Base-by-base conservation (phyloP, 2,113 vertebrate genomes). In the Amblyopsis rosae region DNA sequence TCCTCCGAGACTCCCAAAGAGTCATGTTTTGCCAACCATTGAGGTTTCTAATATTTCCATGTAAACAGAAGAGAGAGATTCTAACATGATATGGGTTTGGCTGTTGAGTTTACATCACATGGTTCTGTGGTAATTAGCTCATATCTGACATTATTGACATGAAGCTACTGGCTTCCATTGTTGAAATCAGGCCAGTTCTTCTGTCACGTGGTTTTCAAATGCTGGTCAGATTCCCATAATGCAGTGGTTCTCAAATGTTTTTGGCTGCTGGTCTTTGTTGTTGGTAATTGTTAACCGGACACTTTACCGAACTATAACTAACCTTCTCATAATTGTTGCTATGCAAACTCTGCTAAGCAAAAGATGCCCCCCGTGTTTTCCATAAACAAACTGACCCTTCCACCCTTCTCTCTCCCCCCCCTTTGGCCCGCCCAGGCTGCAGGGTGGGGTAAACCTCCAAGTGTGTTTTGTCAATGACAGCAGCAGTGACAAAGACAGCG, bases 391-490 rank as follows among this genome's bases (percentile, higher is more conserved):
- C 6, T 9, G 50, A 53, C n/a, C 62, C 41, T 50, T 65, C 4
- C 41, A 6, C 53, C 6, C 55, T 50, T 9, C 58, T 48, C 45
- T 64, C 55, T 68, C 9, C n/a, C 32, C 1, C 64, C 58, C 9
- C 65, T 17, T 67, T 59, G 50, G 11, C 75, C 15, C 12, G 59
- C 15, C 66, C 86, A 98, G 97, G 41, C 69, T 95, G 10, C 96
- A 97, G 83, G 95, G 94, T 11, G 96, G 94, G 59, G 96, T 98
- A 92, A 98, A 99, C 87, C 90, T 99, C 75, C 97, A 99, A 88
- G 96, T 99, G 64, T 99, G 97, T 83, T 98, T 98, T 1, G 95
- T 99, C 32, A 99, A 99, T 0, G 97, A 99, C 93, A 98, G 96
- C 0, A 93, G 95, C 89, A 99, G 97, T 0, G 97, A 99, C 85